Conservation (phyloP, 1,140 invertebrate species). For the Drosophila ironensis region DNA sequence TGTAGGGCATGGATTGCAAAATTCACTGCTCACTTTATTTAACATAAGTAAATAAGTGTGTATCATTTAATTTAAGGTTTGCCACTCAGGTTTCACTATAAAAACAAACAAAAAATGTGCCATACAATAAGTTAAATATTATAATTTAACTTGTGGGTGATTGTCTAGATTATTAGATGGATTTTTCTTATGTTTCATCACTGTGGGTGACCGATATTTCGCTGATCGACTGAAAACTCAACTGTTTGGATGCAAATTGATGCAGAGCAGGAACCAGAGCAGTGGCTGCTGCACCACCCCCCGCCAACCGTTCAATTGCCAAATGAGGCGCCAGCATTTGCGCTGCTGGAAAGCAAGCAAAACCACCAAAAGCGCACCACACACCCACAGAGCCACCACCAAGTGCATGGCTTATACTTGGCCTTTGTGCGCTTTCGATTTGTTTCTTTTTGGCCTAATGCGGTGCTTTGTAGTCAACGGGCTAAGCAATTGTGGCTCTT, state of each 20-base stretch:
- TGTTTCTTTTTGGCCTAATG: conserved; percentile 38
- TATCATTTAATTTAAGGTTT: no score
- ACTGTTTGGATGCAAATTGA: conserved; percentile 75
- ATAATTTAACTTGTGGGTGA: no score
- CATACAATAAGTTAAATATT: no score
- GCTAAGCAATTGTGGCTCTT: background rate
- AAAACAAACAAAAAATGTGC: no score
- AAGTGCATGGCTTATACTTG: conserved; percentile 40
- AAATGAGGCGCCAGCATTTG: conserved; percentile 76
- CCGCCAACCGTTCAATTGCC: conserved; percentile 75
- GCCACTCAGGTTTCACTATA: no score
- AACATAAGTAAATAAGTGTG: no score
- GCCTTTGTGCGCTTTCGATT: background rate
- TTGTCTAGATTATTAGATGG: background rate
- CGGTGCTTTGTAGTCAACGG: conserved; percentile 58
- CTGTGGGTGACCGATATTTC: no score
- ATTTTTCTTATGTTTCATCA: background rate
- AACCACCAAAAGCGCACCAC: conserved; percentile 50
- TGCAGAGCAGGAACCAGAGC: conserved; percentile 66
- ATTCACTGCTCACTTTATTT: no score
- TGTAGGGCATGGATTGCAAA: no score
- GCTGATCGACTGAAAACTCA: conserved; percentile 24
- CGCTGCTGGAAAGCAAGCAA: conserved; percentile 69
- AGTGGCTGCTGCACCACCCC: conserved; percentile 72
- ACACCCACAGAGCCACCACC: conserved; percentile 56